Evolutionary conservation across 1,140 invertebrate genomes (phyloP).

Genomic region (Danaus plexippus): DNA sequence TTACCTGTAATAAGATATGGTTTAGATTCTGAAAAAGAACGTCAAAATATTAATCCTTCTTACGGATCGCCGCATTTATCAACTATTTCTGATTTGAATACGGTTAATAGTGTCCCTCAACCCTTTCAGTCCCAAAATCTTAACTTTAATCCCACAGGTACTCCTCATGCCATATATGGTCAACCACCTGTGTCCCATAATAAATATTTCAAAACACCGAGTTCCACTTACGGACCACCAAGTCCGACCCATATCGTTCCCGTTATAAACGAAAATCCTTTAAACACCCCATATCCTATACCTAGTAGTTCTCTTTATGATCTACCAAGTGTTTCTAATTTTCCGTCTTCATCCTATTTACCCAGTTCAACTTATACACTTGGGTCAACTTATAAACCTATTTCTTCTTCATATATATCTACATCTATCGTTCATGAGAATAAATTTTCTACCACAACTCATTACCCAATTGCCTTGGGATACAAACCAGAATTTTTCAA

Average conservation of each 20-base stretch:
- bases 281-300: slow-evolving; percentile 29
- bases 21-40: slow-evolving; percentile 37
- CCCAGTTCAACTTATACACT: slow-evolving; percentile 31
- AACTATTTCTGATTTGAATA: slow-evolving; percentile 31
- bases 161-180: slow-evolving; percentile 42
- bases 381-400: slow-evolving; percentile 23
- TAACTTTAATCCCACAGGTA: slow-evolving; percentile 28
- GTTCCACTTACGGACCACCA: slow-evolving; percentile 54
- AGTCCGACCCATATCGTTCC: slow-evolving; percentile 46
- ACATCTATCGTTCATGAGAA: slow-evolving; percentile 29
- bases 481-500: slow-evolving; percentile 29
- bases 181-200: slow-evolving; percentile 37
- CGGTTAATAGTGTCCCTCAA: slow-evolving; percentile 30
- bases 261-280: slow-evolving; percentile 25
- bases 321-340: slow-evolving; percentile 7
- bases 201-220: slow-evolving; percentile 28
- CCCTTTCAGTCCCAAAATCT: slow-evolving; percentile 30
- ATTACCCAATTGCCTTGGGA: slow-evolving; percentile 15
- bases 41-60: slow-evolving; percentile 40
- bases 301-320: slow-evolving; percentile 26
- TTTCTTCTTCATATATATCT: slow-evolving; percentile 25
- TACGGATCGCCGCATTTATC: slow-evolving; percentile 54
- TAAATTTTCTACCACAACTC: slow-evolving; percentile 20
- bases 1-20: slow-evolving; percentile 76
- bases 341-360: slow-evolving; percentile 26